phyloP scores from a whole-genome alignment of 2,113 vertebrate genomes.

The Erythrolamprus reginae region DNA sequence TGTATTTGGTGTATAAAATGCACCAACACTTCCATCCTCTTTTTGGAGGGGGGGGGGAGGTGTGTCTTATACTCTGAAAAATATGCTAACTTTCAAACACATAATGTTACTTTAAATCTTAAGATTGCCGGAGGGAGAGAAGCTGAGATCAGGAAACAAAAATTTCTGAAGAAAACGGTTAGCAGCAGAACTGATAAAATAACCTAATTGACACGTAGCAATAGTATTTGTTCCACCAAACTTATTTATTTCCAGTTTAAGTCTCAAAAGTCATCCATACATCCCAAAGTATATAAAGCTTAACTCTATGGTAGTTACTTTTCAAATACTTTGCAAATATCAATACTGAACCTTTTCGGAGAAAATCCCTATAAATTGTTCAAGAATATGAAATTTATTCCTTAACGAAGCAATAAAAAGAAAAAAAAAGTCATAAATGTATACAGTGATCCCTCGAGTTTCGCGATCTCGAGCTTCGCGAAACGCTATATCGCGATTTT shows the following conservation, averaged over 20 bases:
- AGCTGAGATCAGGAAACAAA: neutral
- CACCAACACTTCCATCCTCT: too few relatives aligned
- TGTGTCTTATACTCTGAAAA: too few relatives aligned
- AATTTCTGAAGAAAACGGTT: neutral
- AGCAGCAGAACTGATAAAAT: neutral
- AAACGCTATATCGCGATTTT: too few relatives aligned
- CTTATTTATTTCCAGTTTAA: constrained; percentile 22
- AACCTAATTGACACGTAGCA: constrained; percentile 2
- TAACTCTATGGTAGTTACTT: neutral
- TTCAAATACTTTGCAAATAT: neutral
- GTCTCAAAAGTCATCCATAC: constrained; percentile 1
- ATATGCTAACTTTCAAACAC: neutral
- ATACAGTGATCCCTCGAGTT: too few relatives aligned
- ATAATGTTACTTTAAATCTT: neutral
- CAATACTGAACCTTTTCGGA: neutral
- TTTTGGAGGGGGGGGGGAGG: too few relatives aligned
- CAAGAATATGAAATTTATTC: neutral
- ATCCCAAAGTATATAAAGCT: neutral
- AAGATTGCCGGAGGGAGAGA: neutral
- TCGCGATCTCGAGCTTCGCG: too few relatives aligned
- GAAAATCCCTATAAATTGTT: accelerated
- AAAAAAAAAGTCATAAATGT: neutral
- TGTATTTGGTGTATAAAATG: too few relatives aligned
- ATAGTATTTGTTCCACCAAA: constrained; percentile 7
- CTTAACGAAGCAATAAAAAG: neutral